Evolutionary conservation across 2,113 vertebrate species (phyloP).

Genomic region (Rafetus swinhoei): DNA sequence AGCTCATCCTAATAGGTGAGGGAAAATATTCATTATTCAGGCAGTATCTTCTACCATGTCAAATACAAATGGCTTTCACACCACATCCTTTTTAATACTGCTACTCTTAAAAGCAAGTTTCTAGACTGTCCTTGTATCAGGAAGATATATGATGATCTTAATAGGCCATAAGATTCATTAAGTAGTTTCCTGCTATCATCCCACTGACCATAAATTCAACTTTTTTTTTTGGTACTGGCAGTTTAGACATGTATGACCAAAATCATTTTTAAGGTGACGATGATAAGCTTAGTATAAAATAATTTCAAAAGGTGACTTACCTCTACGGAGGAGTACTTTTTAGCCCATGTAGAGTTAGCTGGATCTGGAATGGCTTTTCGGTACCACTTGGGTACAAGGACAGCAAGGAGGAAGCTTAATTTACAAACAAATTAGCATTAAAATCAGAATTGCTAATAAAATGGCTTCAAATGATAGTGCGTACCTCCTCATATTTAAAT

Average conservation of each 20-base stretch:
- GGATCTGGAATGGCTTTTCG: slow-evolving; percentile 79
- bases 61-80: rapidly evolving
- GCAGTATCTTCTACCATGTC: rapidly evolving
- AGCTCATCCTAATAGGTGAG: slow-evolving; percentile 54
- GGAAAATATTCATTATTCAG: rapidly evolving
- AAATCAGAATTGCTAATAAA: rapidly evolving
- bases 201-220: rapidly evolving
- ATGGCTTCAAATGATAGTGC: rapidly evolving
- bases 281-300: not conserved
- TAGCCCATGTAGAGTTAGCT: slow-evolving; percentile 78
- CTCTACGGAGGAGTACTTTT: slow-evolving; percentile 26
- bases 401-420: slow-evolving; percentile 14
- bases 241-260: rapidly evolving
- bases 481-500: rapidly evolving
- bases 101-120: rapidly evolving
- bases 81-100: rapidly evolving
- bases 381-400: slow-evolving; percentile 60
- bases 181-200: rapidly evolving
- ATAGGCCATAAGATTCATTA: rapidly evolving
- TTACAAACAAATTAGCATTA: slow-evolving; percentile 30
- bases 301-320: slow-evolving; percentile 35
- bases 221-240: not conserved
- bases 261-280: rapidly evolving
- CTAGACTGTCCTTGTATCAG: rapidly evolving
- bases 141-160: rapidly evolving